Conservation (phyloP, 2,888 invertebrate species). For the Pandemis corylana region DNA sequence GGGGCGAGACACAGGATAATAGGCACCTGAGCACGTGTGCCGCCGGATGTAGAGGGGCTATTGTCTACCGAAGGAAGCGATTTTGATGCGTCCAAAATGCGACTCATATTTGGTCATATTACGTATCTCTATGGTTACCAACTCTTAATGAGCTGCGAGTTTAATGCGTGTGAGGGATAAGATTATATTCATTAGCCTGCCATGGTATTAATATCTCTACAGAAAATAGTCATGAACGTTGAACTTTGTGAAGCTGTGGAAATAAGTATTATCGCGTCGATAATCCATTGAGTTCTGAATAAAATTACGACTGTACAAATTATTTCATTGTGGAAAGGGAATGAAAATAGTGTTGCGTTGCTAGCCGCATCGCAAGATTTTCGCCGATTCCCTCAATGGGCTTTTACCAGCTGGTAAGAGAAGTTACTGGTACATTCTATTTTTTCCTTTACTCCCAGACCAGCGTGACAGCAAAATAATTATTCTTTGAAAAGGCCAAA, state of each 20-base stretch:
- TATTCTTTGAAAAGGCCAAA: too few species aligned
- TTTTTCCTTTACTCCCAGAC: too few species aligned
- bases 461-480: too few species aligned
- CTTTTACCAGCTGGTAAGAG: too few species aligned
- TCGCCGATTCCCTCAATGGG: too few species aligned
- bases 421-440: too few species aligned
- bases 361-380: too few species aligned
- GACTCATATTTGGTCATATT: conserved; percentile 64
- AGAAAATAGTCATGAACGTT: conserved; percentile 3
- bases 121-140: conserved; percentile 31
- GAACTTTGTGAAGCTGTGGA: not conserved
- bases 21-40: conserved; percentile 84
- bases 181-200: conserved; percentile 20
- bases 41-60: conserved; percentile 78
- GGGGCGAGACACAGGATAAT: conserved; percentile 72
- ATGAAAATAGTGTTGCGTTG: too few species aligned
- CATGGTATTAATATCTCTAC: not conserved
- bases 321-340: too few species aligned
- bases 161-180: conserved; percentile 33
- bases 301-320: not conserved
- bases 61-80: conserved; percentile 82
- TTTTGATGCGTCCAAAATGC: conserved; percentile 77
- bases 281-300: not conserved
- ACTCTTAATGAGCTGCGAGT: conserved; percentile 23
- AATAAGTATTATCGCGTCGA: not conserved